Evolutionary conservation across 2,113 vertebrate genomes (phyloP).

Genomic region (Leucosticte australis): DNA sequence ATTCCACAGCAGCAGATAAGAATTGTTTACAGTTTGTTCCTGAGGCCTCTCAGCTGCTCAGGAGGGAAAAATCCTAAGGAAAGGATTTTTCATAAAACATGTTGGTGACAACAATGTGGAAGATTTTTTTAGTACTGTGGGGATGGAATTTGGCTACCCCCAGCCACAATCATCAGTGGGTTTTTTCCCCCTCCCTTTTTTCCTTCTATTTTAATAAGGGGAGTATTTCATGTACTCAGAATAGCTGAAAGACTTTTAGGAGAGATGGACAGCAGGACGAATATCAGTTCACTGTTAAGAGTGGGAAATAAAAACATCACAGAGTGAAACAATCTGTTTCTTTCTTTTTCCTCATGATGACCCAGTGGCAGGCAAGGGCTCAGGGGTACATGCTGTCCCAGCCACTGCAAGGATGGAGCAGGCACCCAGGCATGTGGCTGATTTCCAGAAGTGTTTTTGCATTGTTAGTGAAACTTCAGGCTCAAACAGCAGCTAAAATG

Average conservation of each 20-base stretch:
- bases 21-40: too few relatives aligned
- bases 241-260: background rate
- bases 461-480: background rate
- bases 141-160: background rate
- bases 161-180: background rate
- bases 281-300: background rate
- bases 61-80: too few relatives aligned
- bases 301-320: background rate
- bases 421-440: background rate
- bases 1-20: too few relatives aligned
- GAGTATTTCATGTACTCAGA: background rate
- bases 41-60: too few relatives aligned
- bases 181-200: background rate
- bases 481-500: background rate
- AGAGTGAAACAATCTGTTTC: background rate
- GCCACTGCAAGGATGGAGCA: background rate
- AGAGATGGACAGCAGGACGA: background rate
- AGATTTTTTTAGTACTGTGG: background rate
- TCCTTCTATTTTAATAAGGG: background rate
- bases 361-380: background rate
- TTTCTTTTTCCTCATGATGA: background rate
- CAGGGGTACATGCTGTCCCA: background rate
- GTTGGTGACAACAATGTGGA: rapidly evolving
- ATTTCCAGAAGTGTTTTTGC: background rate
- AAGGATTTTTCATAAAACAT: too few relatives aligned